Evolutionary conservation across 1,140 invertebrate species (phyloP).

Genomic region (Anoplophora glabripennis): DNA sequence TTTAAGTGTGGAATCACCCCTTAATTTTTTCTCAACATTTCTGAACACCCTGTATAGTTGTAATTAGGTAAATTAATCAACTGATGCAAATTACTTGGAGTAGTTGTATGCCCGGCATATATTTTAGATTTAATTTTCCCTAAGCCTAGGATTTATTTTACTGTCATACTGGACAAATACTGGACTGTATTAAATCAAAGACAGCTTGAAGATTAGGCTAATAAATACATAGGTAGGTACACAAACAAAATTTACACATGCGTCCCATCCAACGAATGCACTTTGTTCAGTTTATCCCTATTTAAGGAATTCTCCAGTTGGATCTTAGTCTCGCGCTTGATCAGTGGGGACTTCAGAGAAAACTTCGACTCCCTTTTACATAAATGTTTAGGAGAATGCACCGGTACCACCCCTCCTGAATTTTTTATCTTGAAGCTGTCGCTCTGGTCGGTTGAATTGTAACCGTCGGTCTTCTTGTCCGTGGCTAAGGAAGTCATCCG

Average conservation of each 20-base stretch:
- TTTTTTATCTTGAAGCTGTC: slow-evolving; percentile 29
- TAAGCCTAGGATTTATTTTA: too few relatives aligned
- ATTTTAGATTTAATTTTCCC: too few relatives aligned
- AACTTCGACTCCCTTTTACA: slow-evolving; percentile 42
- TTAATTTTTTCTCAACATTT: too few relatives aligned
- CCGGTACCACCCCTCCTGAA: slow-evolving; percentile 30
- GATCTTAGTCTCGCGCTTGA: slow-evolving; percentile 38
- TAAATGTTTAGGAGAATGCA: slow-evolving; percentile 42
- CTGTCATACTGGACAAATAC: too few relatives aligned
- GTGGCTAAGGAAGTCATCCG: slow-evolving; percentile 19
- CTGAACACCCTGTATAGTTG: too few relatives aligned
- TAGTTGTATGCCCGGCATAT: too few relatives aligned
- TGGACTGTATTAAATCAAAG: too few relatives aligned
- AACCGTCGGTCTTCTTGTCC: slow-evolving; percentile 22
- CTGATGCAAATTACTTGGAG: too few relatives aligned
- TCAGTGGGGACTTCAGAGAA: slow-evolving; percentile 39
- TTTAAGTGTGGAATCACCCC: too few relatives aligned
- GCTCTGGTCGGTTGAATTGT: neutral
- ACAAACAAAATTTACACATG: slow-evolving; percentile 27
- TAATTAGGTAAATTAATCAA: too few relatives aligned
- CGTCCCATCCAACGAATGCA: slow-evolving; percentile 39
- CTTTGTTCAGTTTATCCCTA: slow-evolving; percentile 29
- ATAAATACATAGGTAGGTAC: too few relatives aligned
- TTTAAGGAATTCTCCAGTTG: slow-evolving; percentile 32
- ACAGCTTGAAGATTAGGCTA: too few relatives aligned